phyloP scores from a whole-genome alignment of 2,113 vertebrate species.

The Atractosteus spatula region DNA sequence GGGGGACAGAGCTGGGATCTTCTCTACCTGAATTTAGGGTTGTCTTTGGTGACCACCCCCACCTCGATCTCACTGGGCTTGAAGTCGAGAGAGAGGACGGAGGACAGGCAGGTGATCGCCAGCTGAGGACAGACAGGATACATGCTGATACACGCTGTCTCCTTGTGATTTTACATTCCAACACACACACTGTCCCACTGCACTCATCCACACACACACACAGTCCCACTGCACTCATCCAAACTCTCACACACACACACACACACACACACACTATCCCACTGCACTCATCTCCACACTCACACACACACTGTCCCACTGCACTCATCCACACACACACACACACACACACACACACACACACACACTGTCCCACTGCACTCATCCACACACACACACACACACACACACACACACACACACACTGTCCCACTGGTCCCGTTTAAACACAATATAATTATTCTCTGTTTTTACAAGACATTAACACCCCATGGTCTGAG shows the following conservation, averaged over 20 bases:
- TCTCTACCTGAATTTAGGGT: slow-evolving; percentile 65
- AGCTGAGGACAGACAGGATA: slow-evolving; percentile 43
- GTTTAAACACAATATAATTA: no score
- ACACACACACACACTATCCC: no score
- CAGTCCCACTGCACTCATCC: not conserved
- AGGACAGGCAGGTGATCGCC: slow-evolving; percentile 65
- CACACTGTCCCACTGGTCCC: no score
- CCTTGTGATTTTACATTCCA: not conserved
- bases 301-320: no score
- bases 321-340: no score
- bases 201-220: not conserved
- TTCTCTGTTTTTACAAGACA: no score
- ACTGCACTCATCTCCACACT: no score
- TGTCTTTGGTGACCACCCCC: slow-evolving; percentile 65
- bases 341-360: no score
- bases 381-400: no score
- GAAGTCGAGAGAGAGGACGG: slow-evolving; percentile 64
- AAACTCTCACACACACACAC: not conserved
- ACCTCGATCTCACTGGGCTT: slow-evolving; percentile 67
- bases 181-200: not conserved
- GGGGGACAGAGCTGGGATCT: not conserved
- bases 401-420: no score
- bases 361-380: no score
- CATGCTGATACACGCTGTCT: not conserved
- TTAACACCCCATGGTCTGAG: no score